These are phyloP conservation scores for Agrotis segetum DNA, from an alignment of 2,888 invertebrate species.

Conservation along the genomic window DNA sequence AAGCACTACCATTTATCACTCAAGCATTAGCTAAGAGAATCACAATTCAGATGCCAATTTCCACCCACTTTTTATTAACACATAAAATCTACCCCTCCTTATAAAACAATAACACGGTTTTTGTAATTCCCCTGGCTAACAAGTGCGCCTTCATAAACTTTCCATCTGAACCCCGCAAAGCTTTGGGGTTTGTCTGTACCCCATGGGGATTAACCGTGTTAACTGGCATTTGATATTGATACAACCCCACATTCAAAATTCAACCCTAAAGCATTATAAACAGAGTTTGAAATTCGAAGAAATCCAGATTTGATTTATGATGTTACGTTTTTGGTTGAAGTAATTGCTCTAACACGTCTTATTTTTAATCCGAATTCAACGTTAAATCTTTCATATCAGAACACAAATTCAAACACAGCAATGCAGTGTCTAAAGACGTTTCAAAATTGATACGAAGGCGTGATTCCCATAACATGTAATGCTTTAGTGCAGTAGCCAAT, in stretches of 20 bases:
- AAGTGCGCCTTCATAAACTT: constrained; percentile 89
- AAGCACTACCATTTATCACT: constrained; percentile 73
- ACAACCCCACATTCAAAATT: constrained; percentile 59
- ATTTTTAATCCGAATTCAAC: constrained; percentile 55
- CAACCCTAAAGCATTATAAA: constrained; percentile 28
- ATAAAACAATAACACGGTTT: constrained; percentile 88
- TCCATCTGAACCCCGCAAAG: constrained; percentile 86
- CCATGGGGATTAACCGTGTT: constrained; percentile 82
- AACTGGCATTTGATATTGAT: constrained; percentile 83
- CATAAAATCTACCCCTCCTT: constrained; percentile 83
- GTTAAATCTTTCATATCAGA: constrained; percentile 29
- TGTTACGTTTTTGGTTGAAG: constrained; percentile 59
- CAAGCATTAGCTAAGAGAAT: constrained; percentile 67
- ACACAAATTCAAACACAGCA: constrained; percentile 38
- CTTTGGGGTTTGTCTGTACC: constrained; percentile 82
- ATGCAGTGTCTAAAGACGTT: constrained; percentile 59
- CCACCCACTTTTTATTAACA: constrained; percentile 87
- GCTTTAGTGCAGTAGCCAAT: constrained; percentile 83
- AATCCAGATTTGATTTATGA: constrained; percentile 55
- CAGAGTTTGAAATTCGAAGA: constrained; percentile 60
- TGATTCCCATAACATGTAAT: constrained; percentile 89
- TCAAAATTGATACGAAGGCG: constrained; percentile 71
- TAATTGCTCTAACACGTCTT: constrained; percentile 69
- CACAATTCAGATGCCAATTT: constrained; percentile 75
- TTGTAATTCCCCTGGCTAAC: constrained; percentile 86